Percentiles rank a stretch among this genome's conserved stretches.
These are phyloP conservation scores for Pardosa pseudoannulata DNA, from an alignment of 2,888 invertebrate species.

Conservation along the genomic window DNA sequence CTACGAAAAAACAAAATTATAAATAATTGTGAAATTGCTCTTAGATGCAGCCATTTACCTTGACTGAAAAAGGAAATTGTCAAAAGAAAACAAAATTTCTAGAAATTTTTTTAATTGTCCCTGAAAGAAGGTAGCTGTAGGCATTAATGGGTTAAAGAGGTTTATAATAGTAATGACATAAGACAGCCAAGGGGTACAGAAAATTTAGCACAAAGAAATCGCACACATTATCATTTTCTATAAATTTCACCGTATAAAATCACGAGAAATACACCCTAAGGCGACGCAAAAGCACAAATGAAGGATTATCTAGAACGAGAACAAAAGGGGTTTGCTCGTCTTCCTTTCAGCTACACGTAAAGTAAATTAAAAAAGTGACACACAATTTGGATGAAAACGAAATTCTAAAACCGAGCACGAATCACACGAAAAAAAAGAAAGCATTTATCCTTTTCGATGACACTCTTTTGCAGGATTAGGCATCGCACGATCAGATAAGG, in stretches of 20 bases:
- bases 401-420: neutral
- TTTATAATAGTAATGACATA: neutral
- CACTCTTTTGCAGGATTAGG: neutral
- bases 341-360: neutral
- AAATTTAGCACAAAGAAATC: neutral
- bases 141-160: too few species aligned
- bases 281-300: neutral
- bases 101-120: too few species aligned
- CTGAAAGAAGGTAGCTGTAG: too few species aligned
- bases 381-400: neutral
- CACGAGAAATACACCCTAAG: neutral
- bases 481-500: neutral
- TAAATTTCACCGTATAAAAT: neutral
- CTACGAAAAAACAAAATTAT: too few species aligned
- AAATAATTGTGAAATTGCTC: too few species aligned
- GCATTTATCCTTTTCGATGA: neutral
- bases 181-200: neutral
- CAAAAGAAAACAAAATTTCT: too few species aligned
- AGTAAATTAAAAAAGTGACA: neutral
- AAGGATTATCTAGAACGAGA: conserved; percentile 9
- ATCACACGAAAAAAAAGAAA: neutral
- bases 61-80: too few species aligned
- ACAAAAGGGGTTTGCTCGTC: neutral
- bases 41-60: too few species aligned
- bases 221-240: neutral